phyloP scores from a whole-genome alignment of 2,797 vertebrate species.

The Platyrinchus mystaceus region DNA sequence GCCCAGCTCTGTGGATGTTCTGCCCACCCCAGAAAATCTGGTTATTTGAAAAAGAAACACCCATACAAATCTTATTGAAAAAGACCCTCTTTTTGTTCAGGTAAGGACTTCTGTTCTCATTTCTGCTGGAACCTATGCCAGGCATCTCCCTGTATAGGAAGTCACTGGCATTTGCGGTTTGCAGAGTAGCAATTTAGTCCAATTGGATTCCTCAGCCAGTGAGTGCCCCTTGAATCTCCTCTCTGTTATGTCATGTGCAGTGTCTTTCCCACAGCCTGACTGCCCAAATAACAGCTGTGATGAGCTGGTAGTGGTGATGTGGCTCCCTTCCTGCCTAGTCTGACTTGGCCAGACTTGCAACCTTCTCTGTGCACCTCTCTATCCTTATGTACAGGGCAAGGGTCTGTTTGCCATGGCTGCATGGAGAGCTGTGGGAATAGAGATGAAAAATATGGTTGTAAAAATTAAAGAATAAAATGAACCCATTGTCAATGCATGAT shows the following conservation, averaged over 20 bases:
- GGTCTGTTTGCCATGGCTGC: not conserved
- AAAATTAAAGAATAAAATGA: slow-evolving; percentile 24
- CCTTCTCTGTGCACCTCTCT: not conserved
- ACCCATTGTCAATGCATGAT: not conserved
- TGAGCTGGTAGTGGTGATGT: not conserved
- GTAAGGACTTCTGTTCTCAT: not conserved
- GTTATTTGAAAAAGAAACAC: not conserved
- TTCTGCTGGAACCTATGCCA: not conserved
- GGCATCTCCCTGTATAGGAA: accelerated
- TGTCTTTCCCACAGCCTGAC: not conserved
- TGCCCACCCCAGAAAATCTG: accelerated
- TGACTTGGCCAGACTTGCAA: not conserved
- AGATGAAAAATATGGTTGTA: not conserved
- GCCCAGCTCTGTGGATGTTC: not conserved
- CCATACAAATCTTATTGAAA: not conserved
- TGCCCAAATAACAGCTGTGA: not conserved
- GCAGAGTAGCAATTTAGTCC: not conserved
- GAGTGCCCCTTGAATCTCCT: not conserved
- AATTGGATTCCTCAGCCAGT: not conserved
- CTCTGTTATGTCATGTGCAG: not conserved
- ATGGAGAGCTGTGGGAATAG: not conserved
- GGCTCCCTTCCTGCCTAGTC: not conserved
- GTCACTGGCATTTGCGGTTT: not conserved
- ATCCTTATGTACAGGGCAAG: not conserved
- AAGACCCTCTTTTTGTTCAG: not conserved